Base-by-base conservation (phyloP, 2,113 vertebrate genomes). In the Zosterops japonicus region DNA sequence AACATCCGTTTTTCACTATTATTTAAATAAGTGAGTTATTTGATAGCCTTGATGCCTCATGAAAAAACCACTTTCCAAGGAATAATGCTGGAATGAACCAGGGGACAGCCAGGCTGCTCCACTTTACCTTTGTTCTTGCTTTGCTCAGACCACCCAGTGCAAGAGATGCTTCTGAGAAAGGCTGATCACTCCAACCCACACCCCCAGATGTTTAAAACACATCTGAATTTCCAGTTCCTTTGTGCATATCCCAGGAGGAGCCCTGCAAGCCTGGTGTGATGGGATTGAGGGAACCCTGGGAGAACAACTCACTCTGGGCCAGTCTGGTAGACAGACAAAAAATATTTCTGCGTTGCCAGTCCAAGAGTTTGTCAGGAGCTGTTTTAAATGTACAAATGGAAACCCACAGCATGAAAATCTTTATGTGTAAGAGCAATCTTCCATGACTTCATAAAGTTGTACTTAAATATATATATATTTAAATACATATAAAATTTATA, bases 251-350 rank as follows among this genome's bases (percentile, higher is more conserved):
- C 67, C 71, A 71, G 44, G 12, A 68, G 77, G 55, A 84, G 80
- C 0, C 0, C 3, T 7, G 31, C 4, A 17, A 25, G 29, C 0
- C 0, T 3, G 49, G 11, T 0, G 3, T 8, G 52, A 53, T 7
- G 53, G 74, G 42, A 85, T 53, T 64, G 65, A 35, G 31, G 55
- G 28, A n/a, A 61, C 49, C 39, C 74, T 68, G 49, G 15, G 69
- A 89, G 49, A 33, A 57, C 44, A 74, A 3, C 35, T 52, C 47
- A 33, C 33, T 31, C 42, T 22, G 61, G 53, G 49, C 57, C 64
- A 76, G 29, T 6, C 60, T 20, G 5, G 44, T 39, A 11, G 21
- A 44, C 2, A 61, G 11, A n/a, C 19, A 65, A 49, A 41, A 76
- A 63, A 20, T 16, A 8, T 17, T 44, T 25, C 68, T 47, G 5